A percentile compares a stretch with the other conserved stretches of the same genome.
These are phyloP conservation scores for Pseudorhombus dupliciocellatus DNA, from an alignment of 2,113 vertebrate genomes.

Conservation along the genomic window DNA sequence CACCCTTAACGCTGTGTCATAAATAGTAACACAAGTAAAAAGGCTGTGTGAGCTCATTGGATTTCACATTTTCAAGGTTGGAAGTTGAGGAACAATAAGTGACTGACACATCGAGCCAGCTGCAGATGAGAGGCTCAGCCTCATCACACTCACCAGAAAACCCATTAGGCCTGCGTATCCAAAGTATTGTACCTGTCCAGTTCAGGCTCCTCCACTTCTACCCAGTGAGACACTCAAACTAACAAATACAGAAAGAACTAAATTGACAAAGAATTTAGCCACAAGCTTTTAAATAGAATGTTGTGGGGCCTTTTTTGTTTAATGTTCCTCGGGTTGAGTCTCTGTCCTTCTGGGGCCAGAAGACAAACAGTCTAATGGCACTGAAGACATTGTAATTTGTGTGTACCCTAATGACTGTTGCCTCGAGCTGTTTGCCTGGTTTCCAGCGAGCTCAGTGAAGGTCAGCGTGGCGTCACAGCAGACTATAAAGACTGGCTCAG, in stretches of 20 bases:
- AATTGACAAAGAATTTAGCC: too few relatives aligned
- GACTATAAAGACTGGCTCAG: conserved; percentile 43
- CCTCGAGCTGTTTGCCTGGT: conserved; percentile 53
- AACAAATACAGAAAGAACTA: too few relatives aligned
- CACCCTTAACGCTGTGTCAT: neutral
- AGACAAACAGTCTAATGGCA: conserved; percentile 48
- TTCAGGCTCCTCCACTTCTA: too few relatives aligned
- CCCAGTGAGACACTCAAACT: too few relatives aligned
- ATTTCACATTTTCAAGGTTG: neutral
- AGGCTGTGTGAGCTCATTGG: neutral
- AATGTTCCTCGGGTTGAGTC: conserved; percentile 49
- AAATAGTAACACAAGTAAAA: neutral
- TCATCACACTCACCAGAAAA: too few relatives aligned
- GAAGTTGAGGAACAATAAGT: neutral
- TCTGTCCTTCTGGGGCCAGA: conserved; percentile 22
- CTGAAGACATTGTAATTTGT: conserved; percentile 58
- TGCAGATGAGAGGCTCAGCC: too few relatives aligned
- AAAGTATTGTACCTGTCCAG: too few relatives aligned
- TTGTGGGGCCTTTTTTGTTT: conserved; percentile 15
- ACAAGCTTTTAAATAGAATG: neutral
- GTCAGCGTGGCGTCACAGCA: conserved; percentile 60
- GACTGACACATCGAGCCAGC: too few relatives aligned
- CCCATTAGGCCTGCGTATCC: too few relatives aligned
- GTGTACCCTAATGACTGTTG: conserved; percentile 60
- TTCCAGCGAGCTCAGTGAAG: conserved; percentile 58